These are phyloP conservation scores for Brachionus paranguensis DNA, from an alignment of 1,140 invertebrate species.

Conservation along the genomic window DNA sequence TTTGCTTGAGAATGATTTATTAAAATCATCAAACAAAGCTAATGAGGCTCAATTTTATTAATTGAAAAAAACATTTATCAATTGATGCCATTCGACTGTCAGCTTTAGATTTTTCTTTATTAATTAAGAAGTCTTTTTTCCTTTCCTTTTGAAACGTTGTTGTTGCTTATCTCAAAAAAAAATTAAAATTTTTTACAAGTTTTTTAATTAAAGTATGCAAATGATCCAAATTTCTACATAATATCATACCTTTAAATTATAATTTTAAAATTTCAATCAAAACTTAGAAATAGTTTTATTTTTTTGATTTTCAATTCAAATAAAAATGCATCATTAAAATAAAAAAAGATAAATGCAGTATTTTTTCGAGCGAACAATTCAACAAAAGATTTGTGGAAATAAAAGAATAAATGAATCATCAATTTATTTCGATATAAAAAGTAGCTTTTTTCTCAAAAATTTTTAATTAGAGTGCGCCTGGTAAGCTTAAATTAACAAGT, in stretches of 20 bases:
- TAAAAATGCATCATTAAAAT: not conserved
- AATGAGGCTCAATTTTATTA: not conserved
- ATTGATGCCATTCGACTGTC: not conserved
- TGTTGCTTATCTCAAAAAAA: not conserved
- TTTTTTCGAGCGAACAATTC: not conserved
- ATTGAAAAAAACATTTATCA: not conserved
- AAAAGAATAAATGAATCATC: not conserved
- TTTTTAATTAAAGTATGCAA: not conserved
- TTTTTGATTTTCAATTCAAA: not conserved
- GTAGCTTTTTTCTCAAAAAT: not conserved
- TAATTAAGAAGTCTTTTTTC: not conserved
- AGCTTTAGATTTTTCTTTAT: not conserved
- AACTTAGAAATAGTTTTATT: not conserved
- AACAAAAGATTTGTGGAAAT: not conserved
- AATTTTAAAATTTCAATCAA: not conserved
- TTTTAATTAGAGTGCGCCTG: not conserved
- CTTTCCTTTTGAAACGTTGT: not conserved
- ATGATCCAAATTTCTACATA: not conserved
- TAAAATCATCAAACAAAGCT: not conserved
- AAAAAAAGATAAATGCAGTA: not conserved
- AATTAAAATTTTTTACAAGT: not conserved
- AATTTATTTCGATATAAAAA: not conserved
- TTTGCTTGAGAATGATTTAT: not conserved
- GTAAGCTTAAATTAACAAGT: not conserved
- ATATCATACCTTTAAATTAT: conserved; percentile 25